These are phyloP conservation scores for Gastrophryne carolinensis DNA, from an alignment of 2,797 vertebrate species.

Conservation along the genomic window DNA sequence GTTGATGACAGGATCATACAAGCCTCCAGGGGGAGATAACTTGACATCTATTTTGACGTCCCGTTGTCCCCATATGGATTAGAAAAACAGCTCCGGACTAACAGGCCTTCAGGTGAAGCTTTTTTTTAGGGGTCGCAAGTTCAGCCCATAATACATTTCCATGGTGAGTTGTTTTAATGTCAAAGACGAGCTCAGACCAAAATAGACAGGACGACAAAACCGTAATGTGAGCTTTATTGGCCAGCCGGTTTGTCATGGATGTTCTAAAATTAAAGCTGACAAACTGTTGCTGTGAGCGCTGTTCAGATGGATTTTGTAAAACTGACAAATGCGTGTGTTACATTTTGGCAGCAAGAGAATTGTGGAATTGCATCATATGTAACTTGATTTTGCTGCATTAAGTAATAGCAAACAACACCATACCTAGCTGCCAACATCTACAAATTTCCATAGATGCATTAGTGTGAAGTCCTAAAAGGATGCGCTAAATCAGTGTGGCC, in stretches of 20 bases:
- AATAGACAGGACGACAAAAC: conserved; percentile 5
- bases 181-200: not conserved
- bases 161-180: not conserved
- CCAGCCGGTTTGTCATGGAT: not conserved
- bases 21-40: conserved; percentile 1
- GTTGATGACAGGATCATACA: not conserved
- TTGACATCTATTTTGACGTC: accelerated
- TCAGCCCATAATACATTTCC: conserved; percentile 25
- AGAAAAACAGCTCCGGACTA: not conserved
- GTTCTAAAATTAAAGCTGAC: conserved; percentile 29
- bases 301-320: not conserved
- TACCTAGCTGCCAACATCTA: too few relatives aligned
- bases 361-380: not conserved
- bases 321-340: not conserved
- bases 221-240: conserved; percentile 15
- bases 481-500: too few relatives aligned
- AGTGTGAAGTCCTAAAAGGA: too few relatives aligned
- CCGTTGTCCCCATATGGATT: conserved; percentile 45
- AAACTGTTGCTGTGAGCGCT: conserved; percentile 16
- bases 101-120: conserved; percentile 27
- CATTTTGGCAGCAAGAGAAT: not conserved
- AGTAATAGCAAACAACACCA: not conserved
- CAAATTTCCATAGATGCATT: too few relatives aligned
- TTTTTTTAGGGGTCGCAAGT: conserved; percentile 43
- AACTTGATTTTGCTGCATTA: not conserved